Base-by-base conservation (phyloP, 2,888 invertebrate species). In the Philereme vetulata region DNA sequence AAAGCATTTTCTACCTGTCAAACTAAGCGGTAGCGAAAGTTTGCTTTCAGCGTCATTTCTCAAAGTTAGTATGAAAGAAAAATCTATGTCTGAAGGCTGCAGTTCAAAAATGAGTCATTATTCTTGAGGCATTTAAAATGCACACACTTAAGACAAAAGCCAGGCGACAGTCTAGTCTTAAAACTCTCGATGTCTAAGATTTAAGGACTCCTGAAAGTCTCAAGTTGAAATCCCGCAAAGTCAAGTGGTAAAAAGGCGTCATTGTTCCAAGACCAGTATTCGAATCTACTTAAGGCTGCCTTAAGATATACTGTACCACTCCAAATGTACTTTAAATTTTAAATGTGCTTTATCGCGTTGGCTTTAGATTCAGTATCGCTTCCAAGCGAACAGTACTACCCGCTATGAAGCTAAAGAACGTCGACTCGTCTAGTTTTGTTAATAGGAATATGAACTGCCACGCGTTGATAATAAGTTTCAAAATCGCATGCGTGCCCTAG, bases 181-280 rank as follows among this genome's bases (percentile, higher is more conserved):
- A 61, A 36, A 52, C 63, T 51, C 45, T 55, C 47, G 38, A 55
- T 43, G 57, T 52, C 55, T 62, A 56, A 64, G 54, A 57, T 64
- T 64, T 61, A 61, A 65, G 61, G 50, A 60, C 62, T 65, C 68
- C 67, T 62, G 59, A 60, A 71, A 72, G 70, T 75, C 67, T 71
- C 67, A 60, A 69, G 68, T 68, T 66, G 60, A 70, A 74, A 72
- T 72, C 69, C 69, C 52, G 64, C 63, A 51, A 64, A 70, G 76
- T 79, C 77, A 72, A 73, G 77, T 71, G 73, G 72, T 73, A 77
- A 72, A 74, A 68, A 71, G 74, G 69, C 73, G 71, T 67, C 70
- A 74, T 77, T 77, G 79, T 78, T 77, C 75, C 66, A 53, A 74
- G 73, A 67, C 64, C 69, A 67, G 72, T 74, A 77, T 77, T 72